Evolutionary conservation across 2,113 vertebrate genomes (phyloP), one percentile per base, ranked within the genome.

Genomic region (Jaculus jaculus): DNA sequence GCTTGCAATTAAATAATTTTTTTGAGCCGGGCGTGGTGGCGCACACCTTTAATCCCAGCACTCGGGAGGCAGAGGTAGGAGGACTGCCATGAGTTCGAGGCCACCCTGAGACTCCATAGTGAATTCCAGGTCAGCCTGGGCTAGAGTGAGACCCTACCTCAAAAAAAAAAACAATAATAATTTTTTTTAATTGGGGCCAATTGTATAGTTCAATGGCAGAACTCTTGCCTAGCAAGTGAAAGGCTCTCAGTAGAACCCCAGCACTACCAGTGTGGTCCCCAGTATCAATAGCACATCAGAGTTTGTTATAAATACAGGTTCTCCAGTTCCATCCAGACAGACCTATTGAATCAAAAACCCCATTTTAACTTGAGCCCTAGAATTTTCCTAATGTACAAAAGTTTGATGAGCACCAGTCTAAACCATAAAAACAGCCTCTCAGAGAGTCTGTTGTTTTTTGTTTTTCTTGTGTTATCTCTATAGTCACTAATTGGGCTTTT

Each of bases 341-440:
- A 90, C 13, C 54, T 81, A 89, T 24, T 88, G 78, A 90, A 66
- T 92, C 20, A 90, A 51, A 90, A 78, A 16, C 6, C 37, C 26
- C 28, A 66, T 75, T 88, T 63, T 90, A 94, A 88, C 18, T 37
- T 11, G 39, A 79, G 61, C 61, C 78, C 37, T 34, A 39, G n/a
- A 7, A 28, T 60, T 89, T 61, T 84, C 42, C 39, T 89, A 86
- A 80, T 26, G 87, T 32, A 42, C 5, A 65, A 90, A 90, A 75
- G 54, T 69, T 61, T 83, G 28, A 74, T 66, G 91, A 80, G 51
- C 74, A 83, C 28, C 54, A 30, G 30, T 78, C 71, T 78, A 69
- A 21, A 84, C 34, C n/a, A 87, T 78, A 74, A 93, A 93, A 94
- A 87, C 84, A 61, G 89, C 23, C 85, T 90, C 82, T 72, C 23